Evolutionary conservation across 2,797 vertebrate species (phyloP), one percentile per base, ranked within the genome.

Genomic region (Danio kyathit): DNA sequence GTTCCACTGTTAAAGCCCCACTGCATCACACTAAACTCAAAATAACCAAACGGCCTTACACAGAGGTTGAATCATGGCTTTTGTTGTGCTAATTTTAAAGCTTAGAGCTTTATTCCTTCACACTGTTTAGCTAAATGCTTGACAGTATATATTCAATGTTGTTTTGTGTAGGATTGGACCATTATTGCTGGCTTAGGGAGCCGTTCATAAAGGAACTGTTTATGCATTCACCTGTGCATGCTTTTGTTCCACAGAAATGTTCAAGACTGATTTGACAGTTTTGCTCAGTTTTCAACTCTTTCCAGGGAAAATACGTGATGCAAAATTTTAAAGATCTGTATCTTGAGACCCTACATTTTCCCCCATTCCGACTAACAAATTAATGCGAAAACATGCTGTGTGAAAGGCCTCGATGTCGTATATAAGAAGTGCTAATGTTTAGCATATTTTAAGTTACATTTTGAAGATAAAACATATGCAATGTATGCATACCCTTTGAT

Each of bases 1-100:
- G 19, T 76, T 76, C 14, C 63, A 57, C 51, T 56, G 63, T 66
- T 66, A 29, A 66, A 19, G 41, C 14, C 59, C 60, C 75, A 66
- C 12, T 38, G 40, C 74, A 38, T 14, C 49, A 56, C 63, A 44
- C 19, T 17, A 5, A 66, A 65, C 63, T 56, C 13, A 43, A 76
- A 76, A 66, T 76, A 76, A 76, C 38, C 49, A 66, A 51, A 1
- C 2, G 44, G 40, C 19, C 19, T 19, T 54, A 38, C 2, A 66
- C 63, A 46, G 38, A 13, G 38, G 38, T 66, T 19, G 2, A 56
- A 51, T 56, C 6, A 0, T 56, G 11, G n/a, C 49, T 66, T 76
- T 54, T 46, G 17, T 76, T 66, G 40, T 46, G 51, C 74, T 66
- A 56, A 66, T 54, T 66, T 66, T 57, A 66, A 38, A 0, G 6